Percentiles rank a stretch among this genome's conserved stretches.
Conservation (phyloP, 2,888 invertebrate species). For the Meandrusa payeni region DNA sequence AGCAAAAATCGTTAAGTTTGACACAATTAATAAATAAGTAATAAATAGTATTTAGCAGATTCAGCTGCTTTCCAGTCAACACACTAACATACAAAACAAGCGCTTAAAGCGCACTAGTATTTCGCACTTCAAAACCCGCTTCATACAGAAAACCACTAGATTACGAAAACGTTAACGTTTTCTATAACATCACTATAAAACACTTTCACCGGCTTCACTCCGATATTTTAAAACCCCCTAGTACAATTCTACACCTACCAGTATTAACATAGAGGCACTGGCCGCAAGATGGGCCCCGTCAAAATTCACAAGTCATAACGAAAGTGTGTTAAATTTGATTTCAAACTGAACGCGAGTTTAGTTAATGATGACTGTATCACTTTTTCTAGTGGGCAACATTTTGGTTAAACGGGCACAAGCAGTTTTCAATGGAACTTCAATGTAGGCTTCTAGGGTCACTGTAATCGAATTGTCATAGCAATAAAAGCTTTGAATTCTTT, state of each 20-base stretch:
- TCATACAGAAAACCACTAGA: no score
- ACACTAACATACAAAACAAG: no score
- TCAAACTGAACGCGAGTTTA: constrained; percentile 19
- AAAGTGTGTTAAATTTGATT: constrained; percentile 35
- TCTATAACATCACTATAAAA: constrained; percentile 3
- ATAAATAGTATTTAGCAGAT: no score
- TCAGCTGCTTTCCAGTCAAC: no score
- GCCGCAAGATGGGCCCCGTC: constrained; percentile 1
- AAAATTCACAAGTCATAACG: constrained; percentile 38
- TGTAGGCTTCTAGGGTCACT: constrained; percentile 2
- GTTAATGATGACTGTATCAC: constrained; percentile 19
- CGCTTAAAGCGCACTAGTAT: no score
- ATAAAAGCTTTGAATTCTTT: constrained; percentile 1
- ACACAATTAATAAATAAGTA: no score
- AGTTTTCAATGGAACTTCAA: constrained; percentile 7
- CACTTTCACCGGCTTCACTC: constrained; percentile 11
- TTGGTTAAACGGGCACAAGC: constrained; percentile 7
- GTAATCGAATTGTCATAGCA: background rate
- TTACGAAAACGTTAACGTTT: no score
- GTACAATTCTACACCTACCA: background rate
- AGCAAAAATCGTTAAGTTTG: no score
- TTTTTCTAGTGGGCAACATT: constrained; percentile 13
- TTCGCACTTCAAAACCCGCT: no score
- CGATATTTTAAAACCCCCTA: constrained; percentile 9
- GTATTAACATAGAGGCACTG: constrained; percentile 1